Base-by-base conservation (phyloP, 2,888 invertebrate genomes). In the Eurois occulta region DNA sequence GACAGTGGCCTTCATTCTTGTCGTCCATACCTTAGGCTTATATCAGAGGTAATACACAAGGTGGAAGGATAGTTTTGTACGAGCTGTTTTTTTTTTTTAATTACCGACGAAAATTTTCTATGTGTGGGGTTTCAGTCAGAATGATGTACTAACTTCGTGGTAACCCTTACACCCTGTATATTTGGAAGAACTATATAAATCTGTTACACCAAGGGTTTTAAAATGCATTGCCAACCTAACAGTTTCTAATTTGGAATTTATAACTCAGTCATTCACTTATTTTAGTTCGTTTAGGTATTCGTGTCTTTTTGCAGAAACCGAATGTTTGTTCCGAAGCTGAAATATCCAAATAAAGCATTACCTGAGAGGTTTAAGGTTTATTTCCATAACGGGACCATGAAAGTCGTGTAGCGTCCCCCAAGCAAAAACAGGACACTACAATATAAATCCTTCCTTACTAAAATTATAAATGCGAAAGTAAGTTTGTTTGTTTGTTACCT, bases 81-180 rank as follows among this genome's bases (percentile, higher is more conserved):
- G 16, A 43, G 43, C 16, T 16, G 43, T 16, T 43, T 43, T 5
- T 11, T 5, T 11, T 43, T 46, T 46, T 46, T 1, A 18, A 18
- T 18, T 43, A 46, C 46, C 46, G 5, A 18, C 18, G 16, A 46
- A 46, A 46, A 18, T 18, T 18, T 18, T 46, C 18, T 46, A 16
- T 18, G 1, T 16, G 46, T 6, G 16, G 16, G 16, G 16, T 0
- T 3, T 11, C 13, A 38, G 0, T 11, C 13, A 38, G 0, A 16
- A 43, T 43, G 5, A 16, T 43, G 5, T 18, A 46, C 46, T 18
- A 18, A 46, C 18, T 46, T 6, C 6, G 5, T 18, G 46, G 46
- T 18, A 46, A 18, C 18, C 1, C 7, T 46, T 21, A 6, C 6
- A 21, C 7, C 21, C 7, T 48, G 48, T 48, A 55, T 24, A 21